Evolutionary conservation across 2,888 invertebrate species (phyloP).

Genomic region (Limnephilus marmoratus): DNA sequence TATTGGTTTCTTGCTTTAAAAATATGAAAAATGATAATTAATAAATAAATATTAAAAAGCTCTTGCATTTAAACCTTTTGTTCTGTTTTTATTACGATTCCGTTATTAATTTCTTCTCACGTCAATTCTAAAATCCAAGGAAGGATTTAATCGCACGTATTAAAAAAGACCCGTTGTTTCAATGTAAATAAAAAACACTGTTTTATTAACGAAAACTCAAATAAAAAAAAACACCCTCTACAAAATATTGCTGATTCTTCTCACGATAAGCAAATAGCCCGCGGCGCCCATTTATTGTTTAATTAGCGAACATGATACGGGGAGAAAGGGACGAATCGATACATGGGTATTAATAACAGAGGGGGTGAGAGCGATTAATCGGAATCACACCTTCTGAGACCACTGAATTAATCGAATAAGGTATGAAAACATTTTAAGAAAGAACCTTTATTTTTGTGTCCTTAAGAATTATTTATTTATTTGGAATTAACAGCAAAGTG

Average conservation of each 20-base stretch:
- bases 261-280: conserved; percentile 50
- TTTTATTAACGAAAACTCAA: neutral
- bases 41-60: too few relatives aligned
- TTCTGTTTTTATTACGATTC: too few relatives aligned
- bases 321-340: conserved; percentile 51
- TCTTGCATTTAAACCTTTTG: too few relatives aligned
- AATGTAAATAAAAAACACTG: too few relatives aligned
- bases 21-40: too few relatives aligned
- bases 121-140: too few relatives aligned
- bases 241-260: conserved; percentile 30
- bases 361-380: conserved; percentile 17
- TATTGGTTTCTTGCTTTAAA: too few relatives aligned
- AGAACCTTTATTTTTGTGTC: neutral
- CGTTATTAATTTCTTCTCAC: too few relatives aligned
- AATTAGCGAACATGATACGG: conserved; percentile 56
- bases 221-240: neutral
- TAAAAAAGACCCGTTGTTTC: too few relatives aligned
- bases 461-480: neutral
- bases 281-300: conserved; percentile 59
- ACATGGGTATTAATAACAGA: conserved; percentile 25
- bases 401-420: conserved; percentile 21
- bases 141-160: too few relatives aligned
- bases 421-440: neutral
- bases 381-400: neutral
- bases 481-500: too few relatives aligned